Conservation (phyloP, 2,113 vertebrate species). For the Chinchilla lanigera region DNA sequence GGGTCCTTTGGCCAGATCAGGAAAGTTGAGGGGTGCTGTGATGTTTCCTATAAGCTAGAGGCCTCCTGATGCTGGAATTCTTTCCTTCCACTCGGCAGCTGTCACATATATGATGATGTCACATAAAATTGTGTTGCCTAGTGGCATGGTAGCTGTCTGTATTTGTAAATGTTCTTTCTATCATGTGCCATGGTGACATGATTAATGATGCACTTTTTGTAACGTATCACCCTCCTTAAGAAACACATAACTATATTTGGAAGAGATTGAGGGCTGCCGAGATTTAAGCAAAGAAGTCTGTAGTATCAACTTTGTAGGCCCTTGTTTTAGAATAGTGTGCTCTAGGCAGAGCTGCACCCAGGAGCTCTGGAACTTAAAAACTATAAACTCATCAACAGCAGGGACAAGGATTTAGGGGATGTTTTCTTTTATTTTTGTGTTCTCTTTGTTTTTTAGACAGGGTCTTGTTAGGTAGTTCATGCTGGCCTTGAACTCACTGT, state of each 20-base stretch:
- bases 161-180: background rate
- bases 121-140: background rate
- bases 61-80: background rate
- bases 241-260: background rate
- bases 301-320: background rate
- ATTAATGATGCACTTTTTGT: background rate
- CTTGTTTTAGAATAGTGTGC: rapidly evolving
- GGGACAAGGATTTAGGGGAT: background rate
- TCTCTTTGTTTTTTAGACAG: background rate
- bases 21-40: background rate
- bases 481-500: background rate
- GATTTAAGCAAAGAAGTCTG: background rate
- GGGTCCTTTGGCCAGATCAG: background rate
- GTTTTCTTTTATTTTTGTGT: too few relatives aligned
- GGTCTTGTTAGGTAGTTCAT: background rate
- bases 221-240: background rate
- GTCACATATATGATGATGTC: background rate
- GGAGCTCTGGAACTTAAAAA: background rate
- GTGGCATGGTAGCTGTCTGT: background rate
- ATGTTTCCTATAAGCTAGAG: background rate
- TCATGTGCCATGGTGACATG: background rate
- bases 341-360: background rate
- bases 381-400: background rate
- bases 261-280: background rate
- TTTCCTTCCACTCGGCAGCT: background rate